Percentiles rank a stretch among this genome's conserved stretches.
Conservation (phyloP, 2,797 vertebrate genomes). For the Esox lucius region DNA sequence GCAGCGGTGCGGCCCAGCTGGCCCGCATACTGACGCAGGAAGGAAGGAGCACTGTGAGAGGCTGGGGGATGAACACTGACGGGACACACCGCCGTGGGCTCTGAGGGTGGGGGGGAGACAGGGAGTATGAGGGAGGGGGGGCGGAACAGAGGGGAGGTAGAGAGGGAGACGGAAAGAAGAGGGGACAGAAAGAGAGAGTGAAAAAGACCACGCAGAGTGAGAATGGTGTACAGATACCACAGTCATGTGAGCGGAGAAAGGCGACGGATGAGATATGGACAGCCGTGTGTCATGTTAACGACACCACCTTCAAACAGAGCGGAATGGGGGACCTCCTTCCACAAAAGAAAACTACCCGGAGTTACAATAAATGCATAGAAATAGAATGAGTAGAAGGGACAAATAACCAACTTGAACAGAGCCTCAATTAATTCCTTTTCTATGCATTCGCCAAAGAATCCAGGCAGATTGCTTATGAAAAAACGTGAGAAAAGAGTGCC, state of each 20-base stretch:
- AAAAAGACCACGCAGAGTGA: not conserved
- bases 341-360: no score
- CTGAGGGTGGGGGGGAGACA: conserved; percentile 55
- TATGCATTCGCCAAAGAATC: no score
- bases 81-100: conserved; percentile 72
- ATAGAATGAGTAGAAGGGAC: no score
- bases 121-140: not conserved
- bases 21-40: conserved; percentile 80
- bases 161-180: not conserved
- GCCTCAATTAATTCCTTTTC: no score
- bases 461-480: no score
- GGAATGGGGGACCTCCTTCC: no score
- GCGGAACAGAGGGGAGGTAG: not conserved
- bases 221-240: not conserved
- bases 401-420: no score
- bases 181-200: conserved; percentile 4
- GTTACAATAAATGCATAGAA: no score
- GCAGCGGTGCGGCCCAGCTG: conserved; percentile 76
- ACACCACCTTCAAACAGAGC: no score
- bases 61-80: conserved; percentile 68
- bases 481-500: not conserved
- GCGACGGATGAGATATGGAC: not conserved
- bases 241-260: not conserved
- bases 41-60: conserved; percentile 80
- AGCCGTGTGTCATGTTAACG: not conserved